Evolutionary conservation across 2,797 vertebrate species (phyloP).

Genomic region (Sternotherus odoratus): DNA sequence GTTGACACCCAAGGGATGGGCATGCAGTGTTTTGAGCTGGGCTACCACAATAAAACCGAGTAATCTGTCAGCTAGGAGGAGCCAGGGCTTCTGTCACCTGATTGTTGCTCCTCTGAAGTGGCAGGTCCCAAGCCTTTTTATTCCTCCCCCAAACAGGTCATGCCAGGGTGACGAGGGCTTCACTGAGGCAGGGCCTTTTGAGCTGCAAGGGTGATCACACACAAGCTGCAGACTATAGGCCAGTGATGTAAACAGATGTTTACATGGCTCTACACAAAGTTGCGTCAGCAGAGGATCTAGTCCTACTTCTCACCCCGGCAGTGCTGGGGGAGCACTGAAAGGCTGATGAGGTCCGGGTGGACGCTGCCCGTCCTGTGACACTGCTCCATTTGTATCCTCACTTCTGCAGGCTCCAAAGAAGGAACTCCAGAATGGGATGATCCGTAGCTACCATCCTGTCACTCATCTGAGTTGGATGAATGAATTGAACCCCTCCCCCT

Average conservation of each 20-base stretch:
- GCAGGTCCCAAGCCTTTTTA: not conserved
- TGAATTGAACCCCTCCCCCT: not conserved
- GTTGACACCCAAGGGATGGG: not conserved
- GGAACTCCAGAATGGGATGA: conserved; percentile 96
- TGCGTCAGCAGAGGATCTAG: not conserved
- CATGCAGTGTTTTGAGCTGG: not conserved
- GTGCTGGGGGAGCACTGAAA: not conserved
- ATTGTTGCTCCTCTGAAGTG: not conserved
- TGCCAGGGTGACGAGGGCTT: not conserved
- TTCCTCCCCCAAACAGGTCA: not conserved
- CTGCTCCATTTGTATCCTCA: accelerated
- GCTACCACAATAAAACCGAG: not conserved
- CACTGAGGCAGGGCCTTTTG: not conserved
- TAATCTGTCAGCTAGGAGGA: not conserved
- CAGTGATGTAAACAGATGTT: not conserved
- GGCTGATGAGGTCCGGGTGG: not conserved
- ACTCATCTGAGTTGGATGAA: not conserved
- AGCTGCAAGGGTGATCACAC: not conserved
- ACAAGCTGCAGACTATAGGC: not conserved
- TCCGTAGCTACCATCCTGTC: conserved; percentile 92
- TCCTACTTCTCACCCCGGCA: no score
- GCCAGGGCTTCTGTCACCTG: not conserved
- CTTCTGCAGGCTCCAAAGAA: conserved; percentile 91
- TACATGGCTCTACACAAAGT: not conserved
- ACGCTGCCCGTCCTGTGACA: accelerated